A percentile compares a stretch with the other conserved stretches of the same genome.
phyloP scores from a whole-genome alignment of 2,797 vertebrate species.

The Brachyalestes nurse region DNA sequence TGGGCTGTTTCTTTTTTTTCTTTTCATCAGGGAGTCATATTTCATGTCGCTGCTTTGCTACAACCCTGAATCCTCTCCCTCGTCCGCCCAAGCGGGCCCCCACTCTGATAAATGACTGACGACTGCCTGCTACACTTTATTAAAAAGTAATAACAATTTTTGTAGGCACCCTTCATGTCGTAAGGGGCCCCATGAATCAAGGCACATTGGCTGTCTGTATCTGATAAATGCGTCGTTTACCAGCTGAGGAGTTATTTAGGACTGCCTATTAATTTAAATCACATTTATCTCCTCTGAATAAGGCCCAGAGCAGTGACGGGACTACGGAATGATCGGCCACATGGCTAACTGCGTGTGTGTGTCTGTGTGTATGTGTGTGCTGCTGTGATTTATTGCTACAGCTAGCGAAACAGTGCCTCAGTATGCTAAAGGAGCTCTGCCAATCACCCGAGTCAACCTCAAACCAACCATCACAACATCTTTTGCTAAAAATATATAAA shows the following conservation, averaged over 20 bases:
- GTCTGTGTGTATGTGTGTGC: constrained; percentile 61
- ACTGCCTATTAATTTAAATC: constrained; percentile 99
- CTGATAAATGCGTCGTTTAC: constrained; percentile 99
- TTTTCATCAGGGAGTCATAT: constrained; percentile 45
- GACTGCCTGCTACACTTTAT: constrained; percentile 99
- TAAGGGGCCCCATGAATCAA: constrained; percentile 99
- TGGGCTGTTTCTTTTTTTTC: not conserved
- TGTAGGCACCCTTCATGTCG: constrained; percentile 98
- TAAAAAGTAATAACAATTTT: constrained; percentile 99
- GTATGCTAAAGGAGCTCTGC: constrained; percentile 76
- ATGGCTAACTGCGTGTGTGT: constrained; percentile 67
- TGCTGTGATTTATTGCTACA: constrained; percentile 63
- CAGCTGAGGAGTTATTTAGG: constrained; percentile 99
- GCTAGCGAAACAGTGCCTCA: constrained; percentile 67
- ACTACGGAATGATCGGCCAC: constrained; percentile 79
- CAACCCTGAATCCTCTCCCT: constrained; percentile 71
- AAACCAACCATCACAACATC: constrained; percentile 73
- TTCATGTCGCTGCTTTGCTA: constrained; percentile 83
- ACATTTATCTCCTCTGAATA: constrained; percentile 95
- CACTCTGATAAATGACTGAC: constrained; percentile 93
- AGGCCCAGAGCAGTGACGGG: constrained; percentile 74
- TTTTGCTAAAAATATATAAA: constrained; percentile 44
- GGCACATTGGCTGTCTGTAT: constrained; percentile 98
- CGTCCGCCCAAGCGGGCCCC: constrained; percentile 80
- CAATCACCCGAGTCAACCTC: constrained; percentile 84